Evolutionary conservation across 2,113 vertebrate species (phyloP), one percentile per base, ranked within the genome.

Genomic region (Triplophysa siluroides): DNA sequence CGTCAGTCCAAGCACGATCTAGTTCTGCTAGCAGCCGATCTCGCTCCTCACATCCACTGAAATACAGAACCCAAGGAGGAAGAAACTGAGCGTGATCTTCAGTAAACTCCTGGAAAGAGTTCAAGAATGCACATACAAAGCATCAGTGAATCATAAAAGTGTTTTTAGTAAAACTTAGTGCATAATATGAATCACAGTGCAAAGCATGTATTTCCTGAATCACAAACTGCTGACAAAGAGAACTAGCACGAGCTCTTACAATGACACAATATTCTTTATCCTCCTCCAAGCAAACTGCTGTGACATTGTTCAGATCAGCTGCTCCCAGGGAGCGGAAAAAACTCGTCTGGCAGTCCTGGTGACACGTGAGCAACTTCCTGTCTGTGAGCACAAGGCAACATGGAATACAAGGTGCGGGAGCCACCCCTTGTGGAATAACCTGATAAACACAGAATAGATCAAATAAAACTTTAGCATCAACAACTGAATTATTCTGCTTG

Each of bases 261-360:
- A 99, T 86, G 78, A 98, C 83, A 21, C 96, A 98, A 90, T 97
- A 98, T 88, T 96, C 95, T 88, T 94, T 94, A 84, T 93, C 83
- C 0, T 90, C 86, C 83, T 95, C 95, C 0, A 91, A 83, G 76
- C 93, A 93, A 63, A 98, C 60, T 0, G 91, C 79, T 0, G 88
- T 89, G 86, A 98, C 1, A 9, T 96, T 92, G 0, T 86, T 90
- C 82, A 99, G 89, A 29, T 94, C 91, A 0, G 81, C 88, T 0
- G 90, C 91, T 87, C 95, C 96, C 75, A 99, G 92, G 0, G 95
- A 96, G 81, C 97, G 96, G 89, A 98, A 98, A 90, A 99, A 99
- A 88, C 95, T 96, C 2, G 98, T 99, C 93, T 99, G 97, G 85
- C 96, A 98, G 73, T 99, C 98, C 91, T 99, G 96, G 0, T 99